These are phyloP conservation scores for Drosophila meridionalis DNA, from an alignment of 2,888 invertebrate species.

Conservation along the genomic window DNA sequence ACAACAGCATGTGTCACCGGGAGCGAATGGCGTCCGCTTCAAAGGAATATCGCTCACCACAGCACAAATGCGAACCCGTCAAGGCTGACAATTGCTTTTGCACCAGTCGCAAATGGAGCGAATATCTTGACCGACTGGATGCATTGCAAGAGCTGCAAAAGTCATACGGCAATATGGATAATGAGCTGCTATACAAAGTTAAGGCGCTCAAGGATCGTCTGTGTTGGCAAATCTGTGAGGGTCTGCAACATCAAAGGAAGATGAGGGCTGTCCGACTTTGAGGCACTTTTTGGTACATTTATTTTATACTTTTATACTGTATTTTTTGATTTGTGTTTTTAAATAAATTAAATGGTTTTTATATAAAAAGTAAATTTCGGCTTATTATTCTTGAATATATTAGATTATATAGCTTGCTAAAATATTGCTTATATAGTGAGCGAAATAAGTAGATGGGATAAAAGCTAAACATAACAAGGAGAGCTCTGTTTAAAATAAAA, in stretches of 20 bases:
- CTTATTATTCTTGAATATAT: too few relatives aligned
- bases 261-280: not conserved
- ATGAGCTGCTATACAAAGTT: not conserved
- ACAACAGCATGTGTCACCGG: constrained; percentile 10
- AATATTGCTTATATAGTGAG: too few relatives aligned
- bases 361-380: not conserved
- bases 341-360: not conserved
- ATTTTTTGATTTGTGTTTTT: not conserved
- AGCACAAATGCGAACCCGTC: constrained; percentile 32
- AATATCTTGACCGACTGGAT: constrained; percentile 24
- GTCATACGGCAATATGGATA: not conserved
- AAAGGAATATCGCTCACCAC: not conserved
- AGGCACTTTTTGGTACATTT: not conserved
- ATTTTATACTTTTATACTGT: not conserved
- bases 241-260: not conserved
- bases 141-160: constrained; percentile 45
- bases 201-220: constrained; percentile 28
- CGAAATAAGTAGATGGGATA: too few relatives aligned
- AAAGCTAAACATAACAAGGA: too few relatives aligned
- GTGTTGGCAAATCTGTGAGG: constrained; percentile 16
- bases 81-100: constrained; percentile 11
- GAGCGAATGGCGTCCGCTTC: constrained; percentile 7
- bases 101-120: constrained; percentile 10
- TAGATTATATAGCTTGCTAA: too few relatives aligned
- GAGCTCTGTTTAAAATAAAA: too few relatives aligned